Percentiles rank a stretch among this genome's conserved stretches.
Conservation (phyloP, 2,888 invertebrate genomes). For the Catocala nupta region DNA sequence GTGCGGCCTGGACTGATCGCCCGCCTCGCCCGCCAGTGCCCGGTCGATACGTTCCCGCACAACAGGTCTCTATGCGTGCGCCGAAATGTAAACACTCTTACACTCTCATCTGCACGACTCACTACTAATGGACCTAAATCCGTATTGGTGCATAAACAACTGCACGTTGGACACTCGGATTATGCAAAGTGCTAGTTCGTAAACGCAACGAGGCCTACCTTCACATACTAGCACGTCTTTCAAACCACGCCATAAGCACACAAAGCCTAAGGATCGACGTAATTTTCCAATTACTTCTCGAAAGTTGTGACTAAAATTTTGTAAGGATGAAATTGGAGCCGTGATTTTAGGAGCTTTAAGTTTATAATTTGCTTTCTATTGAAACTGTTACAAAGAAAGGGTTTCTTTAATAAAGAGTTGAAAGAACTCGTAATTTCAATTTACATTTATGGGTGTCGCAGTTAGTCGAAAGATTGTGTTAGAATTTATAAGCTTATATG, state of each 20-base stretch:
- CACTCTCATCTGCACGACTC: constrained; percentile 37
- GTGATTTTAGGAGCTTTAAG: neutral
- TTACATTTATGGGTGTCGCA: too few species aligned
- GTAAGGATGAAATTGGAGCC: neutral
- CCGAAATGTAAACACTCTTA: constrained; percentile 60
- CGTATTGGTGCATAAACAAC: constrained; percentile 24
- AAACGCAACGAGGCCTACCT: neutral
- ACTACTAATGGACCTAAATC: constrained; percentile 49
- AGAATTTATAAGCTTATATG: too few species aligned
- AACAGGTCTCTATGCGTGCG: constrained; percentile 83
- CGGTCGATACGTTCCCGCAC: constrained; percentile 73
- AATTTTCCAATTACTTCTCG: neutral
- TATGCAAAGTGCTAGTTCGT: neutral
- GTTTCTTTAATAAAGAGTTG: neutral
- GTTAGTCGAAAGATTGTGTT: too few species aligned
- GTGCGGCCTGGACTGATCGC: constrained; percentile 66
- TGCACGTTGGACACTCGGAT: constrained; percentile 4
- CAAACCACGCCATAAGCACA: too few species aligned
- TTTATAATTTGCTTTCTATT: neutral
- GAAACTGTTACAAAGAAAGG: neutral
- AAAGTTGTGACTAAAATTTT: neutral
- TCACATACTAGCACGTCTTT: too few species aligned
- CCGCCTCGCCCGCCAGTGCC: constrained; percentile 58
- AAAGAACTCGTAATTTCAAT: neutral
- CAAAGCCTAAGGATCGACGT: too few species aligned